phyloP scores from a whole-genome alignment of 2,888 invertebrate genomes.

The Heteromyza rotundicornis region DNA sequence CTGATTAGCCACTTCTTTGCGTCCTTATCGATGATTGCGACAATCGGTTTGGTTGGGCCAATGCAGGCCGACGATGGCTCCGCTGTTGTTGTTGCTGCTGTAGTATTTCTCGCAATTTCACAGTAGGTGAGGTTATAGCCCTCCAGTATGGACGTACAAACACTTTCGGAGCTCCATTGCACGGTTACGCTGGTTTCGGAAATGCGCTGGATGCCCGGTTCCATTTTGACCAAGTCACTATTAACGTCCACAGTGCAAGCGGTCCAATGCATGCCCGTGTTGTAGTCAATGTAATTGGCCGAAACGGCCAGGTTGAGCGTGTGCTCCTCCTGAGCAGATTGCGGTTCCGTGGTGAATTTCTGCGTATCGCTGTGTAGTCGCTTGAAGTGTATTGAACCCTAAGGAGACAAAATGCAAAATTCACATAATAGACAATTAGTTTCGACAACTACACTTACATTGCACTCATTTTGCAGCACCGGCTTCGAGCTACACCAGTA shows the following conservation, averaged over 20 bases:
- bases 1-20: background rate
- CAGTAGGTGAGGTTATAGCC: constrained; percentile 82
- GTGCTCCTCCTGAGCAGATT: constrained; percentile 56
- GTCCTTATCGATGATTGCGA: background rate
- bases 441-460: constrained; percentile 53
- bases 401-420: constrained; percentile 3
- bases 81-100: background rate
- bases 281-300: constrained; percentile 72
- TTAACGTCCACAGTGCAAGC: constrained; percentile 65
- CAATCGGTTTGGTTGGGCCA: background rate
- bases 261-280: constrained; percentile 88
- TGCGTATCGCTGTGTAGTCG: constrained; percentile 59
- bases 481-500: constrained; percentile 76
- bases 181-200: constrained; percentile 66
- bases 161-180: constrained; percentile 80
- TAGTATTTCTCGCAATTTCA: constrained; percentile 30
- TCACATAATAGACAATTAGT: background rate
- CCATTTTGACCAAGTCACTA: constrained; percentile 54
- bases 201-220: constrained; percentile 43
- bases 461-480: constrained; percentile 68
- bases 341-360: constrained; percentile 62
- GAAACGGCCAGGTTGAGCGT: constrained; percentile 78
- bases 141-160: constrained; percentile 73
- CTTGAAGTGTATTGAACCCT: constrained; percentile 70
- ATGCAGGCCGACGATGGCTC: background rate